Evolutionary conservation across 2,113 vertebrate genomes (phyloP).

Genomic region (Cyprinodon variegatus): DNA sequence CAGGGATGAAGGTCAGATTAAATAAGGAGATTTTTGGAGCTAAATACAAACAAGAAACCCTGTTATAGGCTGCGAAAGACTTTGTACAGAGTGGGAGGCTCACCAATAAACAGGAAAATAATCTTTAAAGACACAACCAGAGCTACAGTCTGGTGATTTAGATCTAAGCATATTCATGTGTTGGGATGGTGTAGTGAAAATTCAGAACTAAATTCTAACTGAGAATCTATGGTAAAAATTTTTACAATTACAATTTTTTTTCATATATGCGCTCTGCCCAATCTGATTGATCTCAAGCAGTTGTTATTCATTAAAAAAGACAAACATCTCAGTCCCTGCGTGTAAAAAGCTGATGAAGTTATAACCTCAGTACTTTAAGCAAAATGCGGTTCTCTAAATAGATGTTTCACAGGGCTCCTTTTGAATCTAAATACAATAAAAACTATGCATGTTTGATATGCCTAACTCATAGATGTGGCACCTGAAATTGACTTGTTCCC

Average conservation of each 20-base stretch:
- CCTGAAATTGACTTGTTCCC: not conserved
- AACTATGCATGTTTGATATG: too few relatives aligned
- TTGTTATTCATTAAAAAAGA: too few relatives aligned
- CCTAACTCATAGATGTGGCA: not conserved
- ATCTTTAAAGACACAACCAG: too few relatives aligned
- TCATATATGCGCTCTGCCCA: not conserved
- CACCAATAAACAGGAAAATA: too few relatives aligned
- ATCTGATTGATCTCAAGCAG: not conserved
- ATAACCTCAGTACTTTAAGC: not conserved
- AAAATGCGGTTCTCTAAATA: too few relatives aligned
- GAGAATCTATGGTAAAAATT: not conserved
- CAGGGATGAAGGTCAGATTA: too few relatives aligned
- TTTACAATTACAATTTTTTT: not conserved
- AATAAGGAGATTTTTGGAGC: too few relatives aligned
- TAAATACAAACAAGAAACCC: too few relatives aligned
- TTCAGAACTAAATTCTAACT: not conserved
- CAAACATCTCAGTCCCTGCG: too few relatives aligned
- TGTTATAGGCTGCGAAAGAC: too few relatives aligned
- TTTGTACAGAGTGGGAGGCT: too few relatives aligned
- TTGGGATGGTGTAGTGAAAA: not conserved
- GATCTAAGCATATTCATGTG: not conserved
- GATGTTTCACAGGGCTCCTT: not conserved
- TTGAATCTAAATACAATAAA: not conserved
- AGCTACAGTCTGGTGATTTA: too few relatives aligned
- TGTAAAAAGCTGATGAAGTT: not conserved